Percentiles rank a stretch among this genome's conserved stretches.
Conservation (phyloP, 1,140 invertebrate genomes). For the Chironomus striatipennis region DNA sequence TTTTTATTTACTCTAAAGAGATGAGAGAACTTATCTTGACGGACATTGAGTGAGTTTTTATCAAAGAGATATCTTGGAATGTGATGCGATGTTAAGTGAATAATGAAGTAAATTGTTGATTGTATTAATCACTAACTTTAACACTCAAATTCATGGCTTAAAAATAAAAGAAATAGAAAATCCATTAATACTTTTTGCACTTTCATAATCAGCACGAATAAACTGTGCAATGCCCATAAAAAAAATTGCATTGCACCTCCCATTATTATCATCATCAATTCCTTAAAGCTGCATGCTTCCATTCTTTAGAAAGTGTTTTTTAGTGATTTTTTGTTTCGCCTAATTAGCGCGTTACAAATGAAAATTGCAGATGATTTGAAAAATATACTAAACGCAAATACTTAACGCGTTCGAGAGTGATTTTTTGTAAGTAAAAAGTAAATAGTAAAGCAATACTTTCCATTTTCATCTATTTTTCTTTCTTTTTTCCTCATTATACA, state of each 20-base stretch:
- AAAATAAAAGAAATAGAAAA: neutral
- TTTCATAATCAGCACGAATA: conserved; percentile 8
- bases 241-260: neutral
- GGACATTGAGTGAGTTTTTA: too few species aligned
- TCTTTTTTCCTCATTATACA: neutral
- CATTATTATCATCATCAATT: neutral
- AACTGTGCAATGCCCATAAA: neutral
- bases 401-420: neutral
- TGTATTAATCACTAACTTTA: neutral
- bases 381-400: too few species aligned
- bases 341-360: neutral
- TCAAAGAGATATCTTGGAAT: too few species aligned
- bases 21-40: too few species aligned
- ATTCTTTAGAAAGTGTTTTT: conserved; percentile 8
- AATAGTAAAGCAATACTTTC: conserved; percentile 5
- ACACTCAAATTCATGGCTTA: neutral
- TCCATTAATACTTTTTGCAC: neutral
- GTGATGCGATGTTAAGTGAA: too few species aligned
- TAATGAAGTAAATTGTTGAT: too few species aligned
- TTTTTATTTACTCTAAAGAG: too few species aligned
- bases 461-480: neutral
- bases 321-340: neutral
- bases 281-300: neutral
- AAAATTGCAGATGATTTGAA: neutral
- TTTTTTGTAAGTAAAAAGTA: neutral